Base-by-base conservation (phyloP, 1,140 invertebrate genomes). In the Anastrepha obliqua region DNA sequence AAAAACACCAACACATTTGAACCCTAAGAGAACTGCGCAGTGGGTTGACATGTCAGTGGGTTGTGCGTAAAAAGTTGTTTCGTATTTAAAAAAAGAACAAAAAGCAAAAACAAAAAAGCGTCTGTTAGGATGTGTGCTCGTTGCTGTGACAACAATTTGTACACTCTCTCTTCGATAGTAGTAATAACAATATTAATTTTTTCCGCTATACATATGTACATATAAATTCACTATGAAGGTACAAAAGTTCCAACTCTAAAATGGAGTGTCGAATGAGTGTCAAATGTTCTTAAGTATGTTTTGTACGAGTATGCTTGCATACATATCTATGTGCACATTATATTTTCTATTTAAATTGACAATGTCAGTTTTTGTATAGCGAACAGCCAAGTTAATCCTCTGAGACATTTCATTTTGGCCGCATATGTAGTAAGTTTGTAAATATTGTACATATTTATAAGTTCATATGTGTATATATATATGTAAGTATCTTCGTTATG, bases 401-500 rank as follows among this genome's bases (percentile, higher is more conserved):
- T 81, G 74, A 81, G 74, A 51, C 2, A 74, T 74, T 55, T 58
- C n/a, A 7, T 51, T 51, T 55, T 58, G 47, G 51, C 20, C 47
- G 74, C 17, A 55, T 4, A n/a, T 87, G 55, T 59, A 86, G 39
- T 64, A 64, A 39, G 44, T 58, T 47, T 51, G 11, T 86, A 86
- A 8, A 87, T 29, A 65, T 55, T 42, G 62, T 85, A 88, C 67
- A 81, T 29, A 81, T 55, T 81, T 4, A 29, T 51, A 81, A 81
- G 42, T 81, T 55, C 29, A 81, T 20, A 78, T 29, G 55, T 85
- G 58, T 88, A 51, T 81, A 81, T 55, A 81, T 20, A 58, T 88
- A 51, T 59, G 15, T 88, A 85, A 85, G 74, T 85, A 87, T 51
- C 81, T 85, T 85, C 47, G 70, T 55, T 85, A 85, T 9, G 42